Evolutionary conservation across 2,797 vertebrate species (phyloP), one percentile per base, ranked within the genome.

Genomic region (Chrosomus eos): DNA sequence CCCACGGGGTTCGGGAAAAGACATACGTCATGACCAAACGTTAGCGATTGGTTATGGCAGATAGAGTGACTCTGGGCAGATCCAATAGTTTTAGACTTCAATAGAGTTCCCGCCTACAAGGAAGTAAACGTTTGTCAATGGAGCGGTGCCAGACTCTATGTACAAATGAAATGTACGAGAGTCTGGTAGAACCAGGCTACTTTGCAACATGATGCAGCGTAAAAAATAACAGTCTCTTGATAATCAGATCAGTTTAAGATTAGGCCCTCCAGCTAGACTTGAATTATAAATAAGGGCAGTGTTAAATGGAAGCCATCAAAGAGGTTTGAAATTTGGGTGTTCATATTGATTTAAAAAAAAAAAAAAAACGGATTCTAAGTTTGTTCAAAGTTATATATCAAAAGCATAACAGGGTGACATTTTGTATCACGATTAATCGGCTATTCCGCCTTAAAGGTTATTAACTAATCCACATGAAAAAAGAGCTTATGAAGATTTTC

Each of bases 241-340:
- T 84, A 33, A 87, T 81, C 55, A 77, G 55, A 68, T 84, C 18
- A 66, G 38, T 86, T 72, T 87, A 55, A 73, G 79, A 82, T 85
- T 82, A 78, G 43, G 31, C 71, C 40, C 31, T 86, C 5, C 16
- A 64, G 68, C 31, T 23, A 64, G 19, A 71, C 80, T 81, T 28
- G 78, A 48, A 84, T 68, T 58, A 86, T 33, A 84, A 87, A 89
- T 43, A 82, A 84, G 82, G 62, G 76, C 19, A 66, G 26, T 80
- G 53, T 28, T 21, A 76, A 86, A 84, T 70, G 26, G 60, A 81
- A 21, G 73, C 28, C 38, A 81, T 36, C n/a, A 40, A 80, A 53
- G 28, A 75, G 7, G 31, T 70, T 18, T 0, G 11, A 55, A 66
- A 72, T 38, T 9, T 73, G 23, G 18, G 60, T 21, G 72, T 26